A percentile compares a stretch with the other conserved stretches of the same genome.
Evolutionary conservation across 1,140 invertebrate species (phyloP).

Genomic region (Listronotus oregonensis): DNA sequence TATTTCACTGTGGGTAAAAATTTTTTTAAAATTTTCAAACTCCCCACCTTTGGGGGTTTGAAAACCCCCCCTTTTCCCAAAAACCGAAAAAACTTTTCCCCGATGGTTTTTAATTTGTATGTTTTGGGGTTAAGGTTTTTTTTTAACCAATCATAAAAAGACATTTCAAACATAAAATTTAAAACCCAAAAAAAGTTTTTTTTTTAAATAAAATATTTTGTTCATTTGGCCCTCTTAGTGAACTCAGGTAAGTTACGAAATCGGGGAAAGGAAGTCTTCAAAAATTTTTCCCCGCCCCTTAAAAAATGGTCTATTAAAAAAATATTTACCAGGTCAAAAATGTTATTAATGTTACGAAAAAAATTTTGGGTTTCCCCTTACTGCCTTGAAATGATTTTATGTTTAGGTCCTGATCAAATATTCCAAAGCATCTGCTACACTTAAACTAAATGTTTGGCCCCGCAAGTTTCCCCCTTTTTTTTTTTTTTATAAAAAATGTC

Average conservation of each 20-base stretch:
- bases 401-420: not conserved
- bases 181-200: not conserved
- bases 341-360: not conserved
- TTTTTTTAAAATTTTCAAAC: not conserved
- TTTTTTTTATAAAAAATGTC: slow-evolving; percentile 15
- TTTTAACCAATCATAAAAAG: not conserved
- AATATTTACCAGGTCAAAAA: not conserved
- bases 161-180: not conserved
- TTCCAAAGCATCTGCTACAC: slow-evolving; percentile 14
- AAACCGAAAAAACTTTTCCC: not conserved
- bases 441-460: slow-evolving; percentile 26
- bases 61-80: not conserved
- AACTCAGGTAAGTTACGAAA: too few species aligned
- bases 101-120: too few species aligned
- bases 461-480: slow-evolving; percentile 25
- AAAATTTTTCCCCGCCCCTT: too few species aligned
- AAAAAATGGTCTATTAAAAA: too few species aligned
- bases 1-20: not conserved
- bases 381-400: too few species aligned
- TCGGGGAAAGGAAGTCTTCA: not conserved
- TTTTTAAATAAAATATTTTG: not conserved
- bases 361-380: not conserved
- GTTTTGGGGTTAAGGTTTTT: not conserved
- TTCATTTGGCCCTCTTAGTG: not conserved
- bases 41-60: not conserved